These are phyloP conservation scores for Onychomys torridus DNA, from an alignment of 2,797 vertebrate genomes.

Conservation along the genomic window DNA sequence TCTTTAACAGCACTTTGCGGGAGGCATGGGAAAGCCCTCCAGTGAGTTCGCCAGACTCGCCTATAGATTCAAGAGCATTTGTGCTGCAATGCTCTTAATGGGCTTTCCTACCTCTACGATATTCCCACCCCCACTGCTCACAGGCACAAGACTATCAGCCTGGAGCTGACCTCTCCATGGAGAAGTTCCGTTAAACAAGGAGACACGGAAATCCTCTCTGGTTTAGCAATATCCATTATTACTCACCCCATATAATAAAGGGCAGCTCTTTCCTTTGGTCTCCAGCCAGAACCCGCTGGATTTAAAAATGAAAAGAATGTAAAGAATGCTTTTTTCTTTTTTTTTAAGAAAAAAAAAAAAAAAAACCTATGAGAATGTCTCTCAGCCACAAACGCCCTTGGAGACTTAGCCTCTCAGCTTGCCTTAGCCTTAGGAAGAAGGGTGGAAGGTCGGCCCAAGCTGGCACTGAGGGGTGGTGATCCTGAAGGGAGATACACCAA, in stretches of 20 bases:
- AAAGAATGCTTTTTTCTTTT: conserved; percentile 57
- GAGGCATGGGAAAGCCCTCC: neutral
- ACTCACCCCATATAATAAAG: neutral
- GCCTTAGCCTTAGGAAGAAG: neutral
- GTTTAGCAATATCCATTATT: conserved; percentile 3
- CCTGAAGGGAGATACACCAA: neutral
- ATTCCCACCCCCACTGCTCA: neutral
- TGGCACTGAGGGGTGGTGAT: fast-evolving
- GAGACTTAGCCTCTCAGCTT: conserved; percentile 23
- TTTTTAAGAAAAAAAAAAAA: no score
- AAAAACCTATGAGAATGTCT: neutral
- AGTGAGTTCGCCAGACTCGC: neutral
- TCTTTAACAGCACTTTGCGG: neutral
- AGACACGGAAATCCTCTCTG: conserved; percentile 1
- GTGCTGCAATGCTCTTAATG: neutral
- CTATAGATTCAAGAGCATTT: neutral
- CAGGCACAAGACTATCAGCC: neutral
- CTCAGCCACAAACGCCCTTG: neutral
- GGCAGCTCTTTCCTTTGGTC: conserved; percentile 46
- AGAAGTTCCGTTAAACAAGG: conserved; percentile 14
- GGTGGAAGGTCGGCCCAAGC: neutral
- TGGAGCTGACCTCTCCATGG: neutral
- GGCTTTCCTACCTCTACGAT: neutral
- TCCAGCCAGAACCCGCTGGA: neutral
- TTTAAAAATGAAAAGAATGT: conserved; percentile 69